Conservation (phyloP, 2,113 vertebrate genomes). For the Neofelis nebulosa region DNA sequence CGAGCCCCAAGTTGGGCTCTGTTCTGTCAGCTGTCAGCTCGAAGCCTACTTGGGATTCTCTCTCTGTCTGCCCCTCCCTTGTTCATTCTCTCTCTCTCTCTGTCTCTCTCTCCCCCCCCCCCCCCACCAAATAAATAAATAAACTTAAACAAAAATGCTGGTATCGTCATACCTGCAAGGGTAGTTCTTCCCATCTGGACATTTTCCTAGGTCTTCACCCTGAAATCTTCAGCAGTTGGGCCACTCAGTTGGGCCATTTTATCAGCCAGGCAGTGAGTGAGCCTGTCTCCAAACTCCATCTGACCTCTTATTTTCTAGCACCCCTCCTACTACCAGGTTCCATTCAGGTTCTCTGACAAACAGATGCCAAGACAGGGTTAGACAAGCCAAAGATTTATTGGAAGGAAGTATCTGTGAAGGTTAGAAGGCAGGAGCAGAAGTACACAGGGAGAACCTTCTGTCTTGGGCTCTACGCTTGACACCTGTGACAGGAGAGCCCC, state of each 20-base stretch:
- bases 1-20: too few species aligned
- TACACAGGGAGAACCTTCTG: background rate
- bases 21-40: too few species aligned
- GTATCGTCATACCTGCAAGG: background rate
- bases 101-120: accelerated
- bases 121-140: too few species aligned
- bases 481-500: background rate
- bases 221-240: background rate
- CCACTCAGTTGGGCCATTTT: background rate
- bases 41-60: too few species aligned
- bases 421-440: background rate
- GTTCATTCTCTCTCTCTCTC: too few species aligned
- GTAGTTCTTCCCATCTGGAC: background rate
- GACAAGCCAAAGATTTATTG: background rate
- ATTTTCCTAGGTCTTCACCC: background rate
- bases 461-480: background rate
- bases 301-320: background rate
- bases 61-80: too few species aligned
- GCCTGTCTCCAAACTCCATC: background rate
- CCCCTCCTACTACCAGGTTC: background rate
- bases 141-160: background rate
- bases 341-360: background rate
- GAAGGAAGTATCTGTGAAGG: background rate
- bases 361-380: background rate
- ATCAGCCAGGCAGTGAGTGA: background rate